Evolutionary conservation across 2,113 vertebrate genomes (phyloP), one percentile per base, ranked within the genome.

Genomic region (Gallinago paraguaiae): DNA sequence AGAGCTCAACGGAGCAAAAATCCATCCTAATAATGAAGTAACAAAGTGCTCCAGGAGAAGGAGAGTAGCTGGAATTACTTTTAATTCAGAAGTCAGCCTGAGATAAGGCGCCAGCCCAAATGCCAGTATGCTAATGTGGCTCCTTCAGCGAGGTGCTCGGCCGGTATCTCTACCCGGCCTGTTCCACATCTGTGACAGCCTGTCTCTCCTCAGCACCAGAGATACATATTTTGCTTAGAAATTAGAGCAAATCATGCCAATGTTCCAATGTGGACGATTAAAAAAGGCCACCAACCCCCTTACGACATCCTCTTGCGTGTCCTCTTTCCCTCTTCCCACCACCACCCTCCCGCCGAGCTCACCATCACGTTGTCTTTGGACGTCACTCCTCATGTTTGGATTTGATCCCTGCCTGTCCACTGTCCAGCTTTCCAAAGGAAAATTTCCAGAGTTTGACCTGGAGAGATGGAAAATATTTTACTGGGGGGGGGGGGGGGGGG

Each of bases 261-360:
- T 54, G 10, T 31, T 94, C 94, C 50, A 60, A 48, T 17, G 15
- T 37, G 70, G 90, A 43, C 35, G 30, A 77, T 48, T 68, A 61
- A 81, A 88, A 64, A 78, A 54, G 25, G 39, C n/a, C 37, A 33
- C n/a, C 37, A 77, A 3, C 5, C 24, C 10, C 7, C 6, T 46
- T 28, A 56, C 0, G 1, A 30, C 23, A 48, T 39, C 30, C 48
- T 69, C 48, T 67, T 60, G 24, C 0, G 2, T 6, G 28, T 67
- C 13, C 20, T 74, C 11, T 24, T 80, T 46, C 37, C 39, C 68
- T 69, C 37, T 54, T 48, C 27, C 19, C n/a, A 28, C 61, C 48
- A 19, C 5, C 12, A 1, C 17, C 0, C 0, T 41, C 24, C n/a
- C 0, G 0, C 65, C 7, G 24, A 61, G 25, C 7, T 78, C 57